Percentiles rank a stretch among this genome's conserved stretches.
These are phyloP conservation scores for Hephaestus fuliginosus DNA, from an alignment of 2,797 vertebrate genomes.

Conservation along the genomic window DNA sequence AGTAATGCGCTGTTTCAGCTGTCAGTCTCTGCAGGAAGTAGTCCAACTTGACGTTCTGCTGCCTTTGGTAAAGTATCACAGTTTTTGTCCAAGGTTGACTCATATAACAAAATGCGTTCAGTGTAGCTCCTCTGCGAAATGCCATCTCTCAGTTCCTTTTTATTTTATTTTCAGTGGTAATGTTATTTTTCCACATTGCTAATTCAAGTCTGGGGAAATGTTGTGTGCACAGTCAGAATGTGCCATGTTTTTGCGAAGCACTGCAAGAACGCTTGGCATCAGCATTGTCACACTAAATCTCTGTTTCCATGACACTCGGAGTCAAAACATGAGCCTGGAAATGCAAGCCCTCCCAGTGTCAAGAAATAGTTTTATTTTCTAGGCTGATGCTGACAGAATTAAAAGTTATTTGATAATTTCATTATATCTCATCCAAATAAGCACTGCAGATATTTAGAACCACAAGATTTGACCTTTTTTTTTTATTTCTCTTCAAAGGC, in stretches of 20 bases:
- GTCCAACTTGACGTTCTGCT: constrained; percentile 23
- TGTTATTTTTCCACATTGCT: constrained; percentile 42
- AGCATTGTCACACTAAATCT: constrained; percentile 80
- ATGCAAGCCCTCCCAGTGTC: constrained; percentile 58
- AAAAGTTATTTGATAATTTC: constrained; percentile 43
- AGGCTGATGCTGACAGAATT: constrained; percentile 42
- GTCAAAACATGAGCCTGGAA: constrained; percentile 77
- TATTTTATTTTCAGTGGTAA: constrained; percentile 19
- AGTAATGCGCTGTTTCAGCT: constrained; percentile 50
- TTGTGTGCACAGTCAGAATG: constrained; percentile 45
- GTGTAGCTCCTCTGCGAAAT: constrained; percentile 18
- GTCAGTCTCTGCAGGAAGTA: constrained; percentile 50
- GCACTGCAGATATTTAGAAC: constrained; percentile 10
- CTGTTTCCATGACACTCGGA: constrained; percentile 75
- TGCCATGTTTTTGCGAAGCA: constrained; percentile 76
- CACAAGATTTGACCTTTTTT: constrained; percentile 11
- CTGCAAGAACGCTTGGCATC: constrained; percentile 73
- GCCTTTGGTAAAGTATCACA: constrained; percentile 31
- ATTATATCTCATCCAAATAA: constrained; percentile 22
- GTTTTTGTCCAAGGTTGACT: constrained; percentile 46
- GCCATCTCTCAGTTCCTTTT: background rate
- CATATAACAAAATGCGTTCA: constrained; percentile 20
- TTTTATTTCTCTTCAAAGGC: constrained; percentile 23
- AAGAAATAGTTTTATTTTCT: constrained; percentile 40
- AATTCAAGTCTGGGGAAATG: constrained; percentile 47